phyloP scores from a whole-genome alignment of 2,888 invertebrate species.

The Cephus sareptanus region DNA sequence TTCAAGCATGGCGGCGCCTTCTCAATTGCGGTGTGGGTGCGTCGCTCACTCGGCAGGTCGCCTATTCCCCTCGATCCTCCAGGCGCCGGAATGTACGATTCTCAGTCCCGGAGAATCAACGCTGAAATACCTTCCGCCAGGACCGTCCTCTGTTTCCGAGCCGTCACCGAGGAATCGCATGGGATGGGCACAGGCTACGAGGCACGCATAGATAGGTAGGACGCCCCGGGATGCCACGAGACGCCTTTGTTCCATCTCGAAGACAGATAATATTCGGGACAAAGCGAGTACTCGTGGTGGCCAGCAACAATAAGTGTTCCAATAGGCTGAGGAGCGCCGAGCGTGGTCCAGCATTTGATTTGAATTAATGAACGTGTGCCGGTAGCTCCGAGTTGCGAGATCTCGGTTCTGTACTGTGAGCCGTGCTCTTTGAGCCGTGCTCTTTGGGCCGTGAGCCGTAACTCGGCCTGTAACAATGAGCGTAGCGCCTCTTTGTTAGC shows the following conservation, averaged over 20 bases:
- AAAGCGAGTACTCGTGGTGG: background rate
- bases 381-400: background rate
- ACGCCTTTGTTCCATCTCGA: background rate
- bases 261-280: background rate
- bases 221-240: background rate
- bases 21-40: background rate
- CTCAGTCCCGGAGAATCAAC: background rate
- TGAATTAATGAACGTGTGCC: constrained; percentile 52
- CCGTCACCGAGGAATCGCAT: background rate
- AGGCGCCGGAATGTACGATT: background rate
- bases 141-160: no score
- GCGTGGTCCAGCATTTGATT: constrained; percentile 31
- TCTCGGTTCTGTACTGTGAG: background rate
- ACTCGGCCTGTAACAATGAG: constrained; percentile 31
- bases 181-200: background rate
- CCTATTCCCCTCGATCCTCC: background rate
- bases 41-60: background rate
- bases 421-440: constrained; percentile 25
- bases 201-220: background rate
- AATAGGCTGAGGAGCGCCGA: background rate
- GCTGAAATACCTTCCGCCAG: background rate
- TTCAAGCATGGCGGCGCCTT: background rate
- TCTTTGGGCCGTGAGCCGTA: no score
- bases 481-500: constrained; percentile 18
- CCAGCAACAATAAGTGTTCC: background rate